Percentiles rank a stretch among this genome's conserved stretches.
phyloP scores from a whole-genome alignment of 2,888 invertebrate genomes.

The Apotomis capreana region DNA sequence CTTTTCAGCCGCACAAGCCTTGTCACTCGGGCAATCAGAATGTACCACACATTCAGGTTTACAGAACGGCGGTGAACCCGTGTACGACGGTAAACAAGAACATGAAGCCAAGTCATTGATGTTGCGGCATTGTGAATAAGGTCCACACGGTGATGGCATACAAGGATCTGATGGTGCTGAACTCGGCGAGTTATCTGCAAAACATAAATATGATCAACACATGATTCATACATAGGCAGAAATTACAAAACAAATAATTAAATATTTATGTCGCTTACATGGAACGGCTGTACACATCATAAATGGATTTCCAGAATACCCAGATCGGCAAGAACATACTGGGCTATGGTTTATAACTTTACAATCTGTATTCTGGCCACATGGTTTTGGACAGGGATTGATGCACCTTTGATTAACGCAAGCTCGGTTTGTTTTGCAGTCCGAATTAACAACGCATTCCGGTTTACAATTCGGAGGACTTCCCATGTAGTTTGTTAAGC shows the following conservation, averaged over 20 bases:
- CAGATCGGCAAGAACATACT: slow-evolving; percentile 87
- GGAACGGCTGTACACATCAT: slow-evolving; percentile 83
- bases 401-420: slow-evolving; percentile 87
- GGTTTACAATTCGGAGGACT: slow-evolving; percentile 85
- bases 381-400: slow-evolving; percentile 87
- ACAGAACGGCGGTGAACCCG: slow-evolving; percentile 86
- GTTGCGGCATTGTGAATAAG: slow-evolving; percentile 89
- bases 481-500: slow-evolving; percentile 86
- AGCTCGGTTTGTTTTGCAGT: slow-evolving; percentile 85
- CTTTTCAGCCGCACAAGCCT: slow-evolving; percentile 87
- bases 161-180: slow-evolving; percentile 85
- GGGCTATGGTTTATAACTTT: slow-evolving; percentile 88
- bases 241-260: neutral
- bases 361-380: slow-evolving; percentile 87
- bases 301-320: slow-evolving; percentile 88
- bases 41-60: slow-evolving; percentile 87
- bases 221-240: neutral
- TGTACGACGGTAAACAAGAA: slow-evolving; percentile 86
- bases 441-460: slow-evolving; percentile 86
- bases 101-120: slow-evolving; percentile 87
- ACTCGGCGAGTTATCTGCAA: slow-evolving; percentile 64
- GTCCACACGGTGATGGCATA: slow-evolving; percentile 88
- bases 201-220: slow-evolving; percentile 9
- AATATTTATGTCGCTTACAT: slow-evolving; percentile 69
- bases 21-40: slow-evolving; percentile 85